Conservation (phyloP, 1,140 invertebrate genomes). For the Drosophila nasuta region DNA sequence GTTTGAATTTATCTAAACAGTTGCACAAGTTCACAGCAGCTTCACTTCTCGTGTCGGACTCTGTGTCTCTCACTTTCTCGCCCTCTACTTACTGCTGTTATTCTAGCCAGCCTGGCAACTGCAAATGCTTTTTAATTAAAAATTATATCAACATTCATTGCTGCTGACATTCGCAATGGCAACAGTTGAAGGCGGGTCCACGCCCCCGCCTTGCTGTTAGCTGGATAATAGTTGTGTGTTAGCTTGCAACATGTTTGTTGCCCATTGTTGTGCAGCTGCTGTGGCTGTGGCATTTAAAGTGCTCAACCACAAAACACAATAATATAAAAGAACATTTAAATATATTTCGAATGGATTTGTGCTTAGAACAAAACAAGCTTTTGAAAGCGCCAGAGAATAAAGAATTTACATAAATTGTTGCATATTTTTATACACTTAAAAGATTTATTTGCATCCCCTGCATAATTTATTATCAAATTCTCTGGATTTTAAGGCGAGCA, state of each 20-base stretch:
- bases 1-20: conserved; percentile 61
- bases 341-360: conserved; percentile 17
- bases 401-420: neutral
- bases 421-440: neutral
- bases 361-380: neutral
- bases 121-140: conserved; percentile 76
- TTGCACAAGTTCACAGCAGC: conserved; percentile 52
- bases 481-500: too few relatives aligned
- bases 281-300: conserved; percentile 23
- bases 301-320: conserved; percentile 12
- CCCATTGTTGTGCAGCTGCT: conserved; percentile 29
- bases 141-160: conserved; percentile 72
- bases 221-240: conserved; percentile 42
- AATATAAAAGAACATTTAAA: conserved; percentile 16
- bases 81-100: neutral
- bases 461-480: too few relatives aligned
- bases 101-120: conserved; percentile 40
- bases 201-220: conserved; percentile 14
- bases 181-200: conserved; percentile 16
- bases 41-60: neutral
- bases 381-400: neutral
- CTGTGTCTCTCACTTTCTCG: conserved; percentile 1
- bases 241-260: conserved; percentile 28
- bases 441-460: too few relatives aligned
- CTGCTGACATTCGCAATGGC: conserved; percentile 35